A percentile compares a stretch with the other conserved stretches of the same genome.
phyloP scores from a whole-genome alignment of 1,140 invertebrate species.

The Anoplophora glabripennis region DNA sequence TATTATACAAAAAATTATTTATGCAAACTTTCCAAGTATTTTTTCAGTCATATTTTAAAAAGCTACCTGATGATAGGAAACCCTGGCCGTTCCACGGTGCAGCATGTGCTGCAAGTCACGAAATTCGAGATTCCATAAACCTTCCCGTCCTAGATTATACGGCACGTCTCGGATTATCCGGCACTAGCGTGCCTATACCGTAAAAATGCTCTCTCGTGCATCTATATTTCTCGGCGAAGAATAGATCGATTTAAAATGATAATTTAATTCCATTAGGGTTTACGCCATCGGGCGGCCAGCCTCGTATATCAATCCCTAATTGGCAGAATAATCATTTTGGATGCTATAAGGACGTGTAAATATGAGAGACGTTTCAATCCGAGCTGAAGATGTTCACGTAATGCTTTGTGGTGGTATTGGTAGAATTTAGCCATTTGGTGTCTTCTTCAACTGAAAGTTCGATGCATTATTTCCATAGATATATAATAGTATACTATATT shows the following conservation, averaged over 20 bases:
- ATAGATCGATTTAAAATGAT: slow-evolving; percentile 26
- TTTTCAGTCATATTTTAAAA: no score
- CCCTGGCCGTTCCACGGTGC: no score
- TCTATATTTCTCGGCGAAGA: slow-evolving; percentile 20
- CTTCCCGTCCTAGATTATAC: slow-evolving; percentile 14
- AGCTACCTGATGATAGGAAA: no score
- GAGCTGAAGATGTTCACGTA: no score
- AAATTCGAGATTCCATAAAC: not conserved
- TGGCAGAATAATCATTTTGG: slow-evolving; percentile 10
- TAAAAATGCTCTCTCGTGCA: slow-evolving; percentile 18
- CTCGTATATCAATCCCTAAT: slow-evolving; percentile 27
- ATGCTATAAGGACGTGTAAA: not conserved
- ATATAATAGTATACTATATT: no score
- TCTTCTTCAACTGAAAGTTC: no score
- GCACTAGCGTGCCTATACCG: not conserved
- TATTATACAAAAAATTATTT: no score
- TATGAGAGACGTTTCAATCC: not conserved
- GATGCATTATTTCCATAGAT: no score
- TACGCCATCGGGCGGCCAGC: not conserved
- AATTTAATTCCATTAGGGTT: slow-evolving; percentile 26
- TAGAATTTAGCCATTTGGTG: no score
- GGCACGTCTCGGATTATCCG: slow-evolving; percentile 22
- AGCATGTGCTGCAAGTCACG: not conserved
- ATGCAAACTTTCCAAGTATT: no score
- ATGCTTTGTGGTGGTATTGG: no score